Conservation (phyloP, 2,888 invertebrate genomes). For the Cactoblastis cactorum region DNA sequence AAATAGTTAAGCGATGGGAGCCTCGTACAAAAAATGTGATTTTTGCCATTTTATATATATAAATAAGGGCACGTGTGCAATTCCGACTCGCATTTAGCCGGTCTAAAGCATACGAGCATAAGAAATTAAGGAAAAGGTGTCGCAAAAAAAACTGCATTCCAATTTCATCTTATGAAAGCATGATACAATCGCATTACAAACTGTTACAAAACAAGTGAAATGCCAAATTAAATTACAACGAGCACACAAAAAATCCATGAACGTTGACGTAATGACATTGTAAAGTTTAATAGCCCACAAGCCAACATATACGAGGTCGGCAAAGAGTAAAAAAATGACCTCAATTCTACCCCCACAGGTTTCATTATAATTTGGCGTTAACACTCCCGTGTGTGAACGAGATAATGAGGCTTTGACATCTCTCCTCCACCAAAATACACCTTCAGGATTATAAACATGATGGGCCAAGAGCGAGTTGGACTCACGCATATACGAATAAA, state of each 20-base stretch:
- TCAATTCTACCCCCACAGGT: background rate
- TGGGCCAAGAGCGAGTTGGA: too few species aligned
- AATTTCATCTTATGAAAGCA: too few species aligned
- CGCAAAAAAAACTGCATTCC: too few species aligned
- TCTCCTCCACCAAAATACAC: background rate
- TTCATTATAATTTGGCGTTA: background rate
- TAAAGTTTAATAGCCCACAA: background rate
- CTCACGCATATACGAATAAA: too few species aligned
- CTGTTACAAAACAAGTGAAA: background rate
- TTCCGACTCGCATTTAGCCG: too few species aligned
- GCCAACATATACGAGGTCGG: slow-evolving; percentile 2
- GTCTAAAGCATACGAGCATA: too few species aligned
- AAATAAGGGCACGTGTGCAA: too few species aligned
- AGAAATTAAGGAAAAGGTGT: too few species aligned
- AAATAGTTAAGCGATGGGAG: too few species aligned
- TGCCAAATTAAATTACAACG: background rate
- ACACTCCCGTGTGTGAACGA: background rate
- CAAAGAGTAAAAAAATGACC: slow-evolving; percentile 11
- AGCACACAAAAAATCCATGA: background rate
- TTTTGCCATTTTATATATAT: too few species aligned
- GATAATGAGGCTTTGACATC: background rate
- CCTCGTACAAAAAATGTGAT: too few species aligned
- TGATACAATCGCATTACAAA: too few species aligned
- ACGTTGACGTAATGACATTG: slow-evolving; percentile 1
- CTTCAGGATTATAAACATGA: background rate